phyloP scores from a whole-genome alignment of 2,888 invertebrate species.

The Lordiphosa andalusiaca region DNA sequence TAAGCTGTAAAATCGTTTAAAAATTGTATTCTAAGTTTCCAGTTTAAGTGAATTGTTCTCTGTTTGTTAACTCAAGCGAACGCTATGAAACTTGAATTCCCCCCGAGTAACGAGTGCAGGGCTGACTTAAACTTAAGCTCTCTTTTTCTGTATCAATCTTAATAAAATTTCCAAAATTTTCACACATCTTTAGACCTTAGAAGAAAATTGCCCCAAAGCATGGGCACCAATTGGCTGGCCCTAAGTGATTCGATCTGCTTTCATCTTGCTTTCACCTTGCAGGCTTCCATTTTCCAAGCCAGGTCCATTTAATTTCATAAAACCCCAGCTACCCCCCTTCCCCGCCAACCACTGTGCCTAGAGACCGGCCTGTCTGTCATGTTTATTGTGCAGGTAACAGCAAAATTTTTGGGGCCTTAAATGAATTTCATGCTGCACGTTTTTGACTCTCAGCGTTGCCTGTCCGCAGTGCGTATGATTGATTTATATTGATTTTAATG shows the following conservation, averaged over 20 bases:
- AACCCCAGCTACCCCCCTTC: background rate
- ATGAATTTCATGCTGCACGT: conserved; percentile 51
- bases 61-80: too few species aligned
- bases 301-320: conserved; percentile 25
- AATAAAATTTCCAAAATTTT: conserved; percentile 18
- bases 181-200: conserved; percentile 3
- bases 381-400: conserved; percentile 32
- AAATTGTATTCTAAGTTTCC: too few species aligned
- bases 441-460: conserved; percentile 26
- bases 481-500: conserved; percentile 67
- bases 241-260: conserved; percentile 13
- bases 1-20: too few species aligned
- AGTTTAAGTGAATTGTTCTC: too few species aligned
- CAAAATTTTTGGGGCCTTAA: conserved; percentile 35
- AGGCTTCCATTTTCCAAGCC: background rate
- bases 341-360: too few species aligned
- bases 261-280: background rate
- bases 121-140: too few species aligned
- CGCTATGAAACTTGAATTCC: too few species aligned
- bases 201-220: background rate
- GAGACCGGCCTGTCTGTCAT: conserved; percentile 39
- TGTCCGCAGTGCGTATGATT: conserved; percentile 54
- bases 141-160: too few species aligned
- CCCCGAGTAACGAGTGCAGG: too few species aligned
- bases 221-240: background rate